Conservation (phyloP, 2,888 invertebrate species). For the Melinaea menophilus region DNA sequence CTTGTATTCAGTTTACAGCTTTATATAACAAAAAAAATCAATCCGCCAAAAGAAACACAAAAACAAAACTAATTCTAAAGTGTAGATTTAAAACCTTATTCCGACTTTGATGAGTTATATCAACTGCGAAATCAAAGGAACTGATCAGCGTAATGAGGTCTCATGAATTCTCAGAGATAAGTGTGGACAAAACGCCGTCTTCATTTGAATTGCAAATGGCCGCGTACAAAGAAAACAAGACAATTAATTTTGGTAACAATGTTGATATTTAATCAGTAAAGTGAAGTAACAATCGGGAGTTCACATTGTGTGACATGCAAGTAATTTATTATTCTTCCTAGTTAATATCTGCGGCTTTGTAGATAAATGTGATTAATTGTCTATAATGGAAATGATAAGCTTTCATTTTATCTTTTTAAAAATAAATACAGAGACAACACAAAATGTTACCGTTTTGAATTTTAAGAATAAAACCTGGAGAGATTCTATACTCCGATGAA, state of each 20-base stretch:
- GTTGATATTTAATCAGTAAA: slow-evolving; percentile 64
- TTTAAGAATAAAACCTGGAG: too few relatives aligned
- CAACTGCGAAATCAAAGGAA: slow-evolving; percentile 20
- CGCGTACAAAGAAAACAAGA: slow-evolving; percentile 63
- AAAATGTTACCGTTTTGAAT: too few relatives aligned
- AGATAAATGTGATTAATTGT: background rate
- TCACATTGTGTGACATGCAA: background rate
- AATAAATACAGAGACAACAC: too few relatives aligned
- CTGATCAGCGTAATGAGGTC: slow-evolving; percentile 19
- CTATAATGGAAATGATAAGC: background rate
- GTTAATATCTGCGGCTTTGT: background rate
- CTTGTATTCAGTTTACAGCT: too few relatives aligned
- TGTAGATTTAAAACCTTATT: slow-evolving; percentile 1
- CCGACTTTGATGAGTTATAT: slow-evolving; percentile 10
- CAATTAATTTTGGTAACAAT: slow-evolving; percentile 62
- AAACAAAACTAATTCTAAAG: background rate
- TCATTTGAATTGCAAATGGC: slow-evolving; percentile 68
- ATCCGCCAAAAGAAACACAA: background rate
- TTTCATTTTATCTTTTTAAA: background rate
- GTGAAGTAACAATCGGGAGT: slow-evolving; percentile 37
- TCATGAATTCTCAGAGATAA: slow-evolving; percentile 30
- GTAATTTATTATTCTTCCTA: background rate
- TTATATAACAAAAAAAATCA: too few relatives aligned
- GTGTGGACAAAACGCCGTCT: slow-evolving; percentile 38
- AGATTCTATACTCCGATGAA: too few relatives aligned